Base-by-base conservation (phyloP, 2,888 invertebrate genomes). In the Pocota personata region DNA sequence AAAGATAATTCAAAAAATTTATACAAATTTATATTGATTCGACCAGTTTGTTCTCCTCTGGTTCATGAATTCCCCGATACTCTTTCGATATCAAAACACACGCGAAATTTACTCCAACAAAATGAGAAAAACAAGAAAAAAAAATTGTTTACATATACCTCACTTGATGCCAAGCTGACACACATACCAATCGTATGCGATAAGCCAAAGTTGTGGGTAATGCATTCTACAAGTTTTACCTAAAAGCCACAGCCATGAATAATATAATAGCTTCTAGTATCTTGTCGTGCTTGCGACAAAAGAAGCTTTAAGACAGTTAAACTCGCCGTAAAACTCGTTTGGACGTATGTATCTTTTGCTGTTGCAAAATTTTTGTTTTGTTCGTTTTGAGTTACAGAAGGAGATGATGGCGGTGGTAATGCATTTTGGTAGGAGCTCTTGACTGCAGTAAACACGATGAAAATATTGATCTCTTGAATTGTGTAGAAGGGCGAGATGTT, bases 201-300 rank as follows among this genome's bases (percentile, higher is more conserved):
- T 79, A 75, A 84, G 79, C 62, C 48, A 40, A 60, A 30, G 62
- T 24, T 52, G 14, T 16, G 46, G 62, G 27, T 40, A 57, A 57
- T 67, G 78, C 71, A 82, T 82, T 84, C 62, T 57, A 69, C 69
- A 57, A 84, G 83, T 69, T 62, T 83, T 21, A 77, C 55, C 30
- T 21, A 79, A 73, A 79, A 79, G 48, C 48, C 73, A 43, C 55
- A 60, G 43, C 60, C 35, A 58, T 77, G 60, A 72, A 77, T 64
- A 82, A 40, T 71, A 71, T 40, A 71, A 76, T 75, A 69, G 32
- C 48, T 69, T 48, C 62, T 46, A 60, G 50, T 67, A 57, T n/a
- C 37, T 75, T 37, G 62, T 52, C 35, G 62, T 71, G 43, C 78
- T 62, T 46, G 52, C 35, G 50, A 62, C 64, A 35, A 60, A 60